These are phyloP conservation scores for Poecilia latipinna DNA, from an alignment of 2,113 vertebrate genomes.

Conservation along the genomic window DNA sequence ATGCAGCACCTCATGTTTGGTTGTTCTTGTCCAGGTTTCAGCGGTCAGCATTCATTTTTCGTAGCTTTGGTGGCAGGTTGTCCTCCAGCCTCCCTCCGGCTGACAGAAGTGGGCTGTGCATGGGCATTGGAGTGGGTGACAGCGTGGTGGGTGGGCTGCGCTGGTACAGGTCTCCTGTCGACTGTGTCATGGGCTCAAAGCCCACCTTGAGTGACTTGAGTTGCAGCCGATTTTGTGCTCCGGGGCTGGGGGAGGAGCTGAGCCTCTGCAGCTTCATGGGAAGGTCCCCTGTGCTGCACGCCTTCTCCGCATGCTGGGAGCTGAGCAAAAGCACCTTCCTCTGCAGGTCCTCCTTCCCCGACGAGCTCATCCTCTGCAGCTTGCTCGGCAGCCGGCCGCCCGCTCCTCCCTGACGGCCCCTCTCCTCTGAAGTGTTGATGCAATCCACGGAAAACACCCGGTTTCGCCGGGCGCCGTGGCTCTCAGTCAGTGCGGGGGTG, in stretches of 20 bases:
- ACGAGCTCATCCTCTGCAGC: slow-evolving; percentile 85
- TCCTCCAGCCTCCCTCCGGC: slow-evolving; percentile 73
- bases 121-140: slow-evolving; percentile 44
- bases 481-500: slow-evolving; percentile 57
- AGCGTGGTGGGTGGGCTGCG: slow-evolving; percentile 67
- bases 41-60: slow-evolving; percentile 81
- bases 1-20: background rate
- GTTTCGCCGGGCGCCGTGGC: slow-evolving; percentile 65
- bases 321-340: slow-evolving; percentile 79
- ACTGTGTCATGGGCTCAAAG: slow-evolving; percentile 82
- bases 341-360: slow-evolving; percentile 82
- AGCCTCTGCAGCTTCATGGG: slow-evolving; percentile 84
- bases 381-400: slow-evolving; percentile 83
- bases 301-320: slow-evolving; percentile 80
- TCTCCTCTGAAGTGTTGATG: slow-evolving; percentile 74
- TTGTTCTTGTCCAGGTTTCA: slow-evolving; percentile 41
- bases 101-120: slow-evolving; percentile 62
- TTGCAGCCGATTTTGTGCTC: slow-evolving; percentile 73
- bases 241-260: slow-evolving; percentile 74
- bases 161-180: slow-evolving; percentile 79
- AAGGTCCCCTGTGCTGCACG: slow-evolving; percentile 85
- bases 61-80: slow-evolving; percentile 82
- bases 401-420: slow-evolving; percentile 45
- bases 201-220: slow-evolving; percentile 81
- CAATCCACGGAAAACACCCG: slow-evolving; percentile 83